phyloP scores from a whole-genome alignment of 2,888 invertebrate genomes.

The Dicranocentrus wangi region DNA sequence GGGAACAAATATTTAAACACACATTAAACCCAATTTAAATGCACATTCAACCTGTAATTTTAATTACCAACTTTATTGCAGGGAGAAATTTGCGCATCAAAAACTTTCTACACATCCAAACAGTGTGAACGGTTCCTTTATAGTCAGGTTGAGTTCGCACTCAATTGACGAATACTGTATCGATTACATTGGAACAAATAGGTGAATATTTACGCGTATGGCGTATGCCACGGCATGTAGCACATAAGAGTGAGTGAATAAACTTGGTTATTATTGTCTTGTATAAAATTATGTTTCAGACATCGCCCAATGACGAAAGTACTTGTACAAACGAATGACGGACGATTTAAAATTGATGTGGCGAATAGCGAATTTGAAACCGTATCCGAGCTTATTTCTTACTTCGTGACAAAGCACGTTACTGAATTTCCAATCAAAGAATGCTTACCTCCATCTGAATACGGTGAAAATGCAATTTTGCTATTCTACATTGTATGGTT shows the following conservation, averaged over 20 bases:
- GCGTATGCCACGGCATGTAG: no score
- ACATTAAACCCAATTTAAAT: background rate
- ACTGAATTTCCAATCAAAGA: slow-evolving; percentile 80
- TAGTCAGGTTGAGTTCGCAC: slow-evolving; percentile 87
- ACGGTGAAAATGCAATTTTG: slow-evolving; percentile 78
- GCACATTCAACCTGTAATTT: background rate
- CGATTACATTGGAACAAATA: slow-evolving; percentile 85
- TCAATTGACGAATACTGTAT: slow-evolving; percentile 87
- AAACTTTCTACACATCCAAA: slow-evolving; percentile 87
- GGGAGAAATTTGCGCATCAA: slow-evolving; percentile 87
- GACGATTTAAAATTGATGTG: slow-evolving; percentile 61
- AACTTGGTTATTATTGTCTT: no score
- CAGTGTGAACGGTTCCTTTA: slow-evolving; percentile 85
- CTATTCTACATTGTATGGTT: background rate
- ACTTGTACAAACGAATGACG: slow-evolving; percentile 50
- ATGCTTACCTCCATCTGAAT: slow-evolving; percentile 90
- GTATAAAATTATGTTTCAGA: no score
- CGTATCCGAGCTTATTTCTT: slow-evolving; percentile 79
- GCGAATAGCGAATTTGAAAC: slow-evolving; percentile 72
- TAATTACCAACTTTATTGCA: slow-evolving; percentile 75
- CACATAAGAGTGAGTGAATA: no score
- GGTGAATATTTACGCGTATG: slow-evolving; percentile 78
- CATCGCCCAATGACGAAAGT: slow-evolving; percentile 66
- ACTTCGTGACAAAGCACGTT: slow-evolving; percentile 78
- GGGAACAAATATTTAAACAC: slow-evolving; percentile 75